Conservation (phyloP, 2,797 vertebrate genomes). For the Gallinago nigripennis region DNA sequence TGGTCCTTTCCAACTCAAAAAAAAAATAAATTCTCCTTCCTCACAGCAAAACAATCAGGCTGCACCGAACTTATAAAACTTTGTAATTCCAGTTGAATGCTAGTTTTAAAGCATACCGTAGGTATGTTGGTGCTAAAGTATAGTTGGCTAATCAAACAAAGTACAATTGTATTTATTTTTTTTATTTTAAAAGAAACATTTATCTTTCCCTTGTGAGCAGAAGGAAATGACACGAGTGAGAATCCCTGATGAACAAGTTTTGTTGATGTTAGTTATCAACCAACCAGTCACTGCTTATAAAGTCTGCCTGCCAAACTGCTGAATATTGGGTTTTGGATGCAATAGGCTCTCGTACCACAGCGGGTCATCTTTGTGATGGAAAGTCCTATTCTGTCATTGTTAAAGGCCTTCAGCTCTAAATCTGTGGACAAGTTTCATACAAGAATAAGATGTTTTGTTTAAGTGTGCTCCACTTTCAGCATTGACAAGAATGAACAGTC, state of each 20-base stretch:
- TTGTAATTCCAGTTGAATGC: not conserved
- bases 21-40: not conserved
- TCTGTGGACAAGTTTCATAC: not conserved
- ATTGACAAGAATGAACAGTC: not conserved
- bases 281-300: not conserved
- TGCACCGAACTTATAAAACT: not conserved
- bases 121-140: not conserved
- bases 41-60: not conserved
- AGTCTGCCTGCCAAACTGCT: not conserved
- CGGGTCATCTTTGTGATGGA: not conserved
- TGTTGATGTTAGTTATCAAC: not conserved
- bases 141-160: not conserved
- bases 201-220: not conserved
- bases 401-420: not conserved
- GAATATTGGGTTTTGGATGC: not conserved
- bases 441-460: not conserved
- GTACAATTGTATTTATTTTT: not conserved
- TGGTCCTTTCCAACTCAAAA: no score
- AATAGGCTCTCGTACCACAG: not conserved
- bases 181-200: not conserved
- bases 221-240: not conserved
- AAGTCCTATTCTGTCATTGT: not conserved
- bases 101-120: not conserved
- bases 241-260: not conserved
- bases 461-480: not conserved